Evolutionary conservation across 2,797 vertebrate genomes (phyloP), one percentile per base, ranked within the genome.

Genomic region (Chrosomus eos): DNA sequence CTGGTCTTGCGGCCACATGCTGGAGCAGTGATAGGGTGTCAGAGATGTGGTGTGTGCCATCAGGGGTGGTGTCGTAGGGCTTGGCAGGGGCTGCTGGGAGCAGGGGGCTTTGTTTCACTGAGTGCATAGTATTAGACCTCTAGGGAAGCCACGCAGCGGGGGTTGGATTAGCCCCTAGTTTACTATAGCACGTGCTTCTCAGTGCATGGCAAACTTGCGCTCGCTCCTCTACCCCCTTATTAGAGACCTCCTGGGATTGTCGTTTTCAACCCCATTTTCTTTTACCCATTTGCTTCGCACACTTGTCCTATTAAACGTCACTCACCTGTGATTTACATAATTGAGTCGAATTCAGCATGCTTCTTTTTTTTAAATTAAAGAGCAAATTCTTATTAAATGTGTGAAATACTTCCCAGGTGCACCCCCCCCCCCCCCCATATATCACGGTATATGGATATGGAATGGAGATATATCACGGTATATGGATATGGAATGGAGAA

Each of bases 101-200:
- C 91, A 92, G 93, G 93, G 94, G 92, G 92, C 94, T 95, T 95
- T 95, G 95, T 96, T 94, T 96, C 93, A 93, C 89, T 93, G 88
- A 92, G 91, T 84, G 87, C 92, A 92, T 92, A 89, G 92, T 92
- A 93, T 95, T 94, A 94, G 94, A 94, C 92, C 93, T 95, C 90
- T 94, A 92, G 93, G 95, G 93, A 95, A 94, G 91, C 92, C 91
- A 89, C 92, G 90, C 95, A 94, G 95, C 92, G 55, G 94, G 95
- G 91, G 89, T 89, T 92, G 91, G 94, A 95, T 95, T 95, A 93
- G 88, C 90, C 87, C 86, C 84, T 85, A 88, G 90, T 94, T 93
- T 90, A 91, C 93, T 90, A 92, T 90, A 93, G 92, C 94, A 92
- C 92, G 90, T 94, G 94, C 91, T 94, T 95, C 92, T 93, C 91